Evolutionary conservation across 1,140 invertebrate genomes (phyloP).

Genomic region (Teleopsis dalmanni): DNA sequence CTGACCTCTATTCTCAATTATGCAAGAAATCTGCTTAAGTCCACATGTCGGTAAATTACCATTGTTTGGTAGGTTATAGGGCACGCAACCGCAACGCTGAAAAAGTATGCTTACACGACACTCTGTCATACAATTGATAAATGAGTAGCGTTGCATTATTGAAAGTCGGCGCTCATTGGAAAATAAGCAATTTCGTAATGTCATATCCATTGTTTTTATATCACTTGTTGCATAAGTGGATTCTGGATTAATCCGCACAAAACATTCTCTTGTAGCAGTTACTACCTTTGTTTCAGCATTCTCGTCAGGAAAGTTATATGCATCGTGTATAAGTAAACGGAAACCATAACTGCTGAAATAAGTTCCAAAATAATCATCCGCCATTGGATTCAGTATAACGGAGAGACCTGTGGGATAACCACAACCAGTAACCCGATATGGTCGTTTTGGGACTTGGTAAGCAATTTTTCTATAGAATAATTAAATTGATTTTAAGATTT

Average conservation of each 20-base stretch:
- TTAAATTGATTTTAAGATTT: background rate
- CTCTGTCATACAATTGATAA: slow-evolving; percentile 56
- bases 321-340: slow-evolving; percentile 50
- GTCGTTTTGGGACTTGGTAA: slow-evolving; percentile 38
- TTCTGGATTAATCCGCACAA: slow-evolving; percentile 53
- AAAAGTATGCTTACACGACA: slow-evolving; percentile 47
- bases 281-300: slow-evolving; percentile 51
- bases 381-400: slow-evolving; percentile 47
- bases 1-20: slow-evolving; percentile 29
- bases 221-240: slow-evolving; percentile 51
- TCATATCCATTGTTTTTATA: slow-evolving; percentile 45
- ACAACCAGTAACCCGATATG: slow-evolving; percentile 52
- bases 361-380: slow-evolving; percentile 47
- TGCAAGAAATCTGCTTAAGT: slow-evolving; percentile 22
- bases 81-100: slow-evolving; percentile 52
- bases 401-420: slow-evolving; percentile 57
- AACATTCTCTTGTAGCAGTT: slow-evolving; percentile 48
- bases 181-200: slow-evolving; percentile 52
- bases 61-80: slow-evolving; percentile 49
- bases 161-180: slow-evolving; percentile 45
- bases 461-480: slow-evolving; percentile 30
- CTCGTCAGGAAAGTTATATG: slow-evolving; percentile 54
- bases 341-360: slow-evolving; percentile 41
- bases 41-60: slow-evolving; percentile 30
- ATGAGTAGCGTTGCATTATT: slow-evolving; percentile 49